A percentile compares a stretch with the other conserved stretches of the same genome.
Conservation (phyloP, 2,888 invertebrate genomes). For the Argyresthia albistria region DNA sequence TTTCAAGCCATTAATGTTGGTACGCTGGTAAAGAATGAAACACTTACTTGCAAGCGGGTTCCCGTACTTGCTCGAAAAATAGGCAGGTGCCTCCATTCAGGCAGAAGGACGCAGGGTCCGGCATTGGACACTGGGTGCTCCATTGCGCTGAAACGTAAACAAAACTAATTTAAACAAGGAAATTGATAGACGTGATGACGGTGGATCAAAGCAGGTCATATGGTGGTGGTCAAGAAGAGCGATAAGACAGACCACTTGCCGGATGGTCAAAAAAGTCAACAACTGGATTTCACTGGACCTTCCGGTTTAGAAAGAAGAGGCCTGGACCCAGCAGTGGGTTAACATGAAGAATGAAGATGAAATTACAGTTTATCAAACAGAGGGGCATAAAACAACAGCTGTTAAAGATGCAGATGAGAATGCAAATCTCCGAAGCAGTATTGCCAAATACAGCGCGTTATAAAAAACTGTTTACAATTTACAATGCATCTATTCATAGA, state of each 20-base stretch:
- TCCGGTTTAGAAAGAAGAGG: no score
- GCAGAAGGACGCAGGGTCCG: constrained; percentile 79
- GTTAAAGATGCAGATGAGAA: background rate
- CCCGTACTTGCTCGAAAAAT: constrained; percentile 83
- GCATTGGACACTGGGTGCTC: constrained; percentile 78
- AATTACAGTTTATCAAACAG: no score
- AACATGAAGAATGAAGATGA: no score
- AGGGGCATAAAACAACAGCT: background rate
- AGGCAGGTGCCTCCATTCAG: constrained; percentile 91
- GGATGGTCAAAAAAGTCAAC: no score
- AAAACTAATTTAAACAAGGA: constrained; percentile 1
- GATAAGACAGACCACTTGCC: no score
- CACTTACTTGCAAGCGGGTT: constrained; percentile 90
- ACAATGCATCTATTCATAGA: background rate
- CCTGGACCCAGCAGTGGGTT: no score
- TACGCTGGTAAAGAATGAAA: background rate
- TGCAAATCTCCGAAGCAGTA: background rate
- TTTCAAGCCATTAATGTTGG: background rate
- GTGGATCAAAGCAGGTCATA: background rate
- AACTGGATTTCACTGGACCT: no score
- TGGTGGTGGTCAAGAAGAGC: background rate
- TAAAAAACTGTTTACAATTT: background rate
- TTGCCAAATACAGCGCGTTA: background rate
- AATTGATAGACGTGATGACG: background rate
- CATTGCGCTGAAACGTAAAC: constrained; percentile 18